Percentiles rank a stretch among this genome's conserved stretches.
Conservation (phyloP, 2,797 vertebrate genomes). For the Rhadinocentrus ornatus region DNA sequence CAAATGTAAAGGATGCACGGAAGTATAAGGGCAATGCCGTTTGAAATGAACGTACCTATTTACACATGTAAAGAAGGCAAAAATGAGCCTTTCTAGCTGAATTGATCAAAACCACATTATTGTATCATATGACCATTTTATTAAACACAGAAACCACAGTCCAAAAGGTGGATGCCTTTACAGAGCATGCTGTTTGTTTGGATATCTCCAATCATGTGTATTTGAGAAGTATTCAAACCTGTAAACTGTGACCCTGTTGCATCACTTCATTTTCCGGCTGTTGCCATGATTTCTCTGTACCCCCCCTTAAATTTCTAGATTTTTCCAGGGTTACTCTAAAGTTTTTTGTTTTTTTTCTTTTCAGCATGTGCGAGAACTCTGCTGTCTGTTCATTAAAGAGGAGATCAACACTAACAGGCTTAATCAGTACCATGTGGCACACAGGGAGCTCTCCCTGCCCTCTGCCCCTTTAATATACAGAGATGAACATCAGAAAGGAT, state of each 20-base stretch:
- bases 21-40: no score
- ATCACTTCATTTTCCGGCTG: neutral
- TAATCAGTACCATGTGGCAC: slow-evolving; percentile 72
- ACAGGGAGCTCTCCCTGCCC: slow-evolving; percentile 53
- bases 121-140: no score
- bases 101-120: no score
- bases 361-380: neutral
- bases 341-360: no score
- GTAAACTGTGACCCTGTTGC: no score
- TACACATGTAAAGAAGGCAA: no score
- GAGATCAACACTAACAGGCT: slow-evolving; percentile 60
- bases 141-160: no score
- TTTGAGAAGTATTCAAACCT: neutral
- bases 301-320: neutral
- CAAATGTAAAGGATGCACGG: no score
- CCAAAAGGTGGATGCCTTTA: no score
- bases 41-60: no score
- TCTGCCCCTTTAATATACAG: slow-evolving; percentile 68
- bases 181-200: neutral
- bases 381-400: slow-evolving; percentile 61
- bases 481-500: slow-evolving; percentile 69
- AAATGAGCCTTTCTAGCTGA: no score
- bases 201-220: neutral
- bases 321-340: neutral
- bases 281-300: no score